Evolutionary conservation across 2,797 vertebrate genomes (phyloP).

Genomic region (Aselliscus stoliczkanus): DNA sequence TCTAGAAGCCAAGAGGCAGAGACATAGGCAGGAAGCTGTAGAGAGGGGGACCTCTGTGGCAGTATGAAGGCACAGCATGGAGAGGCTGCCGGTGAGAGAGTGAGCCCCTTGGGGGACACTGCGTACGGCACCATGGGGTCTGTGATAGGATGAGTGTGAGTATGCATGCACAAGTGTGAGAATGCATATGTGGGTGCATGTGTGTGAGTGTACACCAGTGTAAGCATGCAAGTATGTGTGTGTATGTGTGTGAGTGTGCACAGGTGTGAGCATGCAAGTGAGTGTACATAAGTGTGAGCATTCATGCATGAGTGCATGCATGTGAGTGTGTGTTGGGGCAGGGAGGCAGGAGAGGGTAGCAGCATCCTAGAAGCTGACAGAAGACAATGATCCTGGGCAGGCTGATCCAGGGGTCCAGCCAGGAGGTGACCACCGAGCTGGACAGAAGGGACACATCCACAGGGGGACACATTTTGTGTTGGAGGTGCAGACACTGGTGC

Average conservation of each 20-base stretch:
- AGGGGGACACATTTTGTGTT: neutral
- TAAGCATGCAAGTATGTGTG: neutral
- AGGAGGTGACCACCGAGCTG: neutral
- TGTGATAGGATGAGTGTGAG: neutral
- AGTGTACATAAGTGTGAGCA: neutral
- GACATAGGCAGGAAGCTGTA: neutral
- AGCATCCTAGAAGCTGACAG: neutral
- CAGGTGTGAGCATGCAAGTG: neutral
- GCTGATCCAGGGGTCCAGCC: neutral
- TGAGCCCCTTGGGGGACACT: too few relatives aligned
- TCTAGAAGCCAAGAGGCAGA: neutral
- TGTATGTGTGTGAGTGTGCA: too few relatives aligned
- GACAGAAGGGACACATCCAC: fast-evolving
- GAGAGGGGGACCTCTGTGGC: neutral
- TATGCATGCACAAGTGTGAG: fast-evolving
- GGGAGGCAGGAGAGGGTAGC: neutral
- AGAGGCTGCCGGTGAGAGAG: neutral
- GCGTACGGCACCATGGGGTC: too few relatives aligned
- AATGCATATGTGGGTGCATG: too few relatives aligned
- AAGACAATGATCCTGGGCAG: neutral
- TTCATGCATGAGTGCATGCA: too few relatives aligned
- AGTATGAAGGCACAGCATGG: neutral
- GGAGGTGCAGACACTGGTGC: fast-evolving
- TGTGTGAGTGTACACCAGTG: fast-evolving
- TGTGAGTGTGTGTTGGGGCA: too few relatives aligned